Base-by-base conservation (phyloP, 1,140 invertebrate species). In the Heliconius hewitsoni region DNA sequence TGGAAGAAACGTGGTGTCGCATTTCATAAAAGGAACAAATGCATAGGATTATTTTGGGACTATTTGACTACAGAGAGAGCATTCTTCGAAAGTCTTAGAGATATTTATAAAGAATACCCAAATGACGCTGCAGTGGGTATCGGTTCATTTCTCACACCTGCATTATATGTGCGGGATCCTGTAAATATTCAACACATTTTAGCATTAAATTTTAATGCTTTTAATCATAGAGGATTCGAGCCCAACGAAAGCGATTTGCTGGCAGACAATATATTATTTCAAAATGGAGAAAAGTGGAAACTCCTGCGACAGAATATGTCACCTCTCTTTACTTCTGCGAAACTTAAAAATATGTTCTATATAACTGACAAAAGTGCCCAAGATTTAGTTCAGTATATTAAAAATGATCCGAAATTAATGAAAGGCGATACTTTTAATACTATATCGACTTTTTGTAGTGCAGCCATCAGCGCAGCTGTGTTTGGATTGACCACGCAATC, bases 181-280 rank as follows among this genome's bases (percentile, higher is more conserved):
- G 89, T 94, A 1, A 89, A 96, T 2, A 91, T 96, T 8, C 91
- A 93, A n/a, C 95, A 95, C 77, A 84, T 93, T 34, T 46, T 95
- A 0, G 84, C 92, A 1, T 94, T 93, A 52, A 94, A 96, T 81
- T 95, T 95, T 52, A 75, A 86, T 1, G 86, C 90, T 74, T 96
- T 96, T 80, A 88, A 89, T 52, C 92, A 95, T 81, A 86, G 94
- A 75, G 94, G 94, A n/a, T n/a, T 94, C 8, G 91, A 94, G 37
- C 87, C 92, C 37, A 95, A 95, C 78, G 88, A 95, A 80, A 91
- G 89, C 1, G 96, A 96, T 82, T 90, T 94, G 3, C 71, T 96
- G 0, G 93, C 94, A n/a, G 93, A 94, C 8, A 95, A 96, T 80
- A 84, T 96, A 46, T 95, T 96, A 30, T 90, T 90, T 18, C 80